phyloP scores from a whole-genome alignment of 1,140 invertebrate genomes.

The Papilio machaon region DNA sequence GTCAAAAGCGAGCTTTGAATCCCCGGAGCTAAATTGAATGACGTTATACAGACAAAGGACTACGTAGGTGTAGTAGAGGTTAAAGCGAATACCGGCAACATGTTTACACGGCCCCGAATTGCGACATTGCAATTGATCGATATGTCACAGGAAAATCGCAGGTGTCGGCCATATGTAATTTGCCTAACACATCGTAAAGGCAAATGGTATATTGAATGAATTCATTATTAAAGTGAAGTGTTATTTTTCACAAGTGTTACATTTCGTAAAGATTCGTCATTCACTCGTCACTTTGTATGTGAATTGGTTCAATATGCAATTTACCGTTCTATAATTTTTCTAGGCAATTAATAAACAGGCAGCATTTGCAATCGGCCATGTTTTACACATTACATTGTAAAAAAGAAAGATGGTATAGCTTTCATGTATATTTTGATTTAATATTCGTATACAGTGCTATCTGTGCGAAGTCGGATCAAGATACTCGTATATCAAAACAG shows the following conservation, averaged over 20 bases:
- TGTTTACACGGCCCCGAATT: background rate
- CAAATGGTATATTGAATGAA: background rate
- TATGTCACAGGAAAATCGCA: background rate
- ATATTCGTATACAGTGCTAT: no score
- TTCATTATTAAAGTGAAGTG: background rate
- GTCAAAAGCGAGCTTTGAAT: background rate
- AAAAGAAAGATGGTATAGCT: no score
- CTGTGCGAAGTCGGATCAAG: no score
- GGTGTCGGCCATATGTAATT: background rate
- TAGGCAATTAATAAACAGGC: no score
- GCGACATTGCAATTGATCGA: background rate
- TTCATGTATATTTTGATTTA: no score
- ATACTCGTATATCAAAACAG: background rate
- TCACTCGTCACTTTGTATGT: background rate
- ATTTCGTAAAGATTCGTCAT: background rate
- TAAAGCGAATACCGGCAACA: background rate
- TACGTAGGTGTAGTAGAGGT: background rate
- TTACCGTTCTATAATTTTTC: no score
- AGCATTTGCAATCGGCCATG: no score
- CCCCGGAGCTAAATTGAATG: background rate
- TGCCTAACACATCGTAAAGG: background rate
- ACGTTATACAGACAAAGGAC: background rate
- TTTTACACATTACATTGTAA: no score
- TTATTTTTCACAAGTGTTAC: background rate
- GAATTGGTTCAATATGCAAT: background rate